Base-by-base conservation (phyloP, 2,888 invertebrate species). In the Therioaphis trifolii region DNA sequence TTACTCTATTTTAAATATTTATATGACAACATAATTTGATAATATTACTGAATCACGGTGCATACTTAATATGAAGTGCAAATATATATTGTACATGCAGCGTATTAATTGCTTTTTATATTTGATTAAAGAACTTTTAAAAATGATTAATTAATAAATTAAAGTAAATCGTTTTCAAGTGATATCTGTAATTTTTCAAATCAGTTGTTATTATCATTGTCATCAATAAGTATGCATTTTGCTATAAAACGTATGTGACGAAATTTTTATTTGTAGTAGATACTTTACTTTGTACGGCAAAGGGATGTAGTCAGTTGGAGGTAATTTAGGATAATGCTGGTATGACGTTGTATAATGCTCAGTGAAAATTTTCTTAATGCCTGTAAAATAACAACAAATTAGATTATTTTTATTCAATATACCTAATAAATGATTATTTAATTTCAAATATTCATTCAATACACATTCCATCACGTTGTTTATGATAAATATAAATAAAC, bases 211-310 rank as follows among this genome's bases (percentile, higher is more conserved):
- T n/a, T 4, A 14, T 27, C 4, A 63, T 15, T 27, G 24, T 55
- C 15, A 12, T 15, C 40, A 15, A 7, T 55, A 7, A 21, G 27
- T 5, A 27, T 24, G 1, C 15, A 18, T n/a, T n/a, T n/a, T n/a
- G n/a, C n/a, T n/a, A n/a, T n/a, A n/a, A n/a, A n/a, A n/a, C n/a
- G n/a, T n/a, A n/a, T n/a, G n/a, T n/a, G n/a, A n/a, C n/a, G n/a
- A n/a, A n/a, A n/a, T n/a, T n/a, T n/a, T n/a, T n/a, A n/a, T n/a
- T n/a, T n/a, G n/a, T n/a, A 35, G 9, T 9, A 1, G 11, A n/a
- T 66, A 35, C 21, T 77, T 61, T 84, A 84, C 78, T 40, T 74
- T 80, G 15, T 82, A 75, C 9, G 58, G 58, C 55, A 61, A 14
- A 9, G 76, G 68, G 18, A 49, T 84, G 72, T 63, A 82, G 15